phyloP scores from a whole-genome alignment of 2,888 invertebrate species.

The Drosophila aldrichi region DNA sequence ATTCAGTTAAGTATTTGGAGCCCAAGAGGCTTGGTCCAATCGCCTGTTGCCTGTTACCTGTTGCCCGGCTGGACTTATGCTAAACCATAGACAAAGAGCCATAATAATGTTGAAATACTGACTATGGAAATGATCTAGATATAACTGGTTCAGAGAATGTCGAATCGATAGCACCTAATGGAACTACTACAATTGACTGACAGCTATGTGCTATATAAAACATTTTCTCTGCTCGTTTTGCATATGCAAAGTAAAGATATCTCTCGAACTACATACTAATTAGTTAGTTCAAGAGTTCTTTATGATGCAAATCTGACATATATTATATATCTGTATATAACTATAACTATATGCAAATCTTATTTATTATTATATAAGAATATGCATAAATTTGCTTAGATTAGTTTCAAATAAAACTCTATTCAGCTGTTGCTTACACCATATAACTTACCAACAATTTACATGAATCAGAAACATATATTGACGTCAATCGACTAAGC shows the following conservation, averaged over 20 bases:
- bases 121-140: conserved; percentile 37
- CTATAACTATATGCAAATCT: neutral
- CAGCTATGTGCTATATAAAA: conserved; percentile 1
- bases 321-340: neutral
- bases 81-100: conserved; percentile 23
- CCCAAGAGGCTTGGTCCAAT: conserved; percentile 36
- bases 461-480: neutral
- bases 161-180: conserved; percentile 13
- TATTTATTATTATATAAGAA: neutral
- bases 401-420: neutral
- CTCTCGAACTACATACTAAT: neutral
- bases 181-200: conserved; percentile 18
- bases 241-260: conserved; percentile 30
- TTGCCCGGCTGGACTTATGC: conserved; percentile 28
- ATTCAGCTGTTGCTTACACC: neutral
- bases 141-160: conserved; percentile 27
- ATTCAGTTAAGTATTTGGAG: conserved; percentile 23
- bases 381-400: neutral
- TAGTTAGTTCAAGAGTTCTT: conserved; percentile 2
- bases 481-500: too few relatives aligned
- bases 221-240: conserved; percentile 12
- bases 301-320: neutral
- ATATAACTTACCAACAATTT: neutral
- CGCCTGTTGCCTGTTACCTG: conserved; percentile 65
- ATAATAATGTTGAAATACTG: conserved; percentile 2